Evolutionary conservation across 2,113 vertebrate species (phyloP).

Genomic region (Miniopterus natalensis): DNA sequence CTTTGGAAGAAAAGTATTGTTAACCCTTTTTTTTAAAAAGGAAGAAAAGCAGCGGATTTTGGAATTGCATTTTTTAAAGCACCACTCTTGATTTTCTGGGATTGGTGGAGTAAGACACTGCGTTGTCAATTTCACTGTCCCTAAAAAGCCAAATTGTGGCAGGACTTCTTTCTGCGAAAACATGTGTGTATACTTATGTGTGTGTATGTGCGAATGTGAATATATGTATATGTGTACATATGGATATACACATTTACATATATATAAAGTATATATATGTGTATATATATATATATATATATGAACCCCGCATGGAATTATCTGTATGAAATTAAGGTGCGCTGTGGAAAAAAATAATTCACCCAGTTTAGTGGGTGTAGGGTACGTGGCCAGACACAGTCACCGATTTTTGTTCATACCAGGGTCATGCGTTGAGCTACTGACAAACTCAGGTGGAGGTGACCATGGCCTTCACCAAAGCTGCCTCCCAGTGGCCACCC

Average conservation of each 20-base stretch:
- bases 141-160: conserved; percentile 82
- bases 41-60: conserved; percentile 65
- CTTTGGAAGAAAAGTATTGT: conserved; percentile 84
- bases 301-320: conserved; percentile 74
- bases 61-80: conserved; percentile 79
- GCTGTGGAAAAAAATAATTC: conserved; percentile 74
- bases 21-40: conserved; percentile 75
- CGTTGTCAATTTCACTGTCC: conserved; percentile 73
- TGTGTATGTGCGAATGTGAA: conserved; percentile 78
- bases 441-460: conserved; percentile 83
- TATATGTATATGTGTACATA: conserved; percentile 84
- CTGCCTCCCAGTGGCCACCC: conserved; percentile 77
- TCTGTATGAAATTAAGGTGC: conserved; percentile 78
- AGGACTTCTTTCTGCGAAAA: conserved; percentile 83
- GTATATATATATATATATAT: conserved; percentile 70
- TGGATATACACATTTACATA: conserved; percentile 82
- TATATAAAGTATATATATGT: conserved; percentile 77
- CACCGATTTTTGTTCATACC: conserved; percentile 75
- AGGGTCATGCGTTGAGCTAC: conserved; percentile 84
- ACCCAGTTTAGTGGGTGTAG: conserved; percentile 83
- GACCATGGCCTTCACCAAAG: conserved; percentile 76
- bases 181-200: conserved; percentile 73
- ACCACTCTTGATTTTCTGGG: conserved; percentile 78
- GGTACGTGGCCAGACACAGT: conserved; percentile 83
- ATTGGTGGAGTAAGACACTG: conserved; percentile 73